Base-by-base conservation (phyloP, 2,113 vertebrate species). In the Notarius lentiginosus region DNA sequence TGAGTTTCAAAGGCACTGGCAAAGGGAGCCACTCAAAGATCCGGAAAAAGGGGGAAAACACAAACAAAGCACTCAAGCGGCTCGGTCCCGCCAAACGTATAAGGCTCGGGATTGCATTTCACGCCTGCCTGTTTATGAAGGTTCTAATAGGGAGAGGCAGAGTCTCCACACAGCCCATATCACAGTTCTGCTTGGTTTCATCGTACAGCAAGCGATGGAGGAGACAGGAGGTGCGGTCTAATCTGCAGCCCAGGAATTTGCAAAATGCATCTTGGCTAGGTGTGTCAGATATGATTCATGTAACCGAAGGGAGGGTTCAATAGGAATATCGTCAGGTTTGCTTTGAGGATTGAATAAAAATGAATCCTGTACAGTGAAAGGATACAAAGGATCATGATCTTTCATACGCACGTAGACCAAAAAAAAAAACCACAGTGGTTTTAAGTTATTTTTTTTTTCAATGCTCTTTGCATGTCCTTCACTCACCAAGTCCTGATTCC, bases 131-230 rank as follows among this genome's bases (percentile, higher is more conserved):
- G 89, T 90, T 90, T 86, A 51, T 87, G 84, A 84, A 84, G 79
- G 84, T 66, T 91, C 58, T 63, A 65, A 65, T 15, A 81, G 82
- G 76, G 80, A 49, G 55, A 47, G 80, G 86, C 22, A 22, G 65
- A 65, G 79, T 84, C 83, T 83, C 79, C 10, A n/a, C 84, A 82
- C 66, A 90, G 92, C 93, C 93, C 92, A 92, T 93, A 94, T 94
- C 91, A 89, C 76, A 4, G 92, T 96, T 96, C 94, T 92, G 93
- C 94, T 93, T 91, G 92, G 80, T 93, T 96, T 95, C 95, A 94
- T 93, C 65, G 90, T 84, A 75, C 84, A 63, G 88, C 89, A 87
- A 80, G 79, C 27, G 79, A 87, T 89, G 91, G 88, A 90, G 92
- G 88, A 90, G 88, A 91, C 77, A 82, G 83, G 80, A 86, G 63